phyloP scores from a whole-genome alignment of 2,888 invertebrate species.

The Drosophila histrio region DNA sequence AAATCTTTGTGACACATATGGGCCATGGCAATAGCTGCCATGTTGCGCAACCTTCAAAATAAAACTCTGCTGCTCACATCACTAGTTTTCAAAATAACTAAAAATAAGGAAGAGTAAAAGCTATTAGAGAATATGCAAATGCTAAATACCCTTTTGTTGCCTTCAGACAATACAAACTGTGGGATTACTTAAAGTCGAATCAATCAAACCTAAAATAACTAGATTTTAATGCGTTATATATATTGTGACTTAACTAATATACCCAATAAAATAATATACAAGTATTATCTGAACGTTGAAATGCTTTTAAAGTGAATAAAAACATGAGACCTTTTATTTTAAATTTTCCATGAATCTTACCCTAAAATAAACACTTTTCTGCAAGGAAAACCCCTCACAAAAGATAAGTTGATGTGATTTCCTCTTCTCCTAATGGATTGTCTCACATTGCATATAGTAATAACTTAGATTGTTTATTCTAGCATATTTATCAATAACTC shows the following conservation, averaged over 20 bases:
- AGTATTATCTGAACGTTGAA: neutral
- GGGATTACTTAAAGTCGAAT: neutral
- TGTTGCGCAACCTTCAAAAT: neutral
- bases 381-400: too few relatives aligned
- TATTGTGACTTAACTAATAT: neutral
- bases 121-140: neutral
- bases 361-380: neutral
- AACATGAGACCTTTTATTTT: neutral
- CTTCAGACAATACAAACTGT: neutral
- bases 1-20: constrained; percentile 18
- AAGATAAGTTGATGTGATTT: too few relatives aligned
- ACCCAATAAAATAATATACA: neutral
- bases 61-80: neutral
- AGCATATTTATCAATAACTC: too few relatives aligned
- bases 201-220: neutral
- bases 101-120: neutral
- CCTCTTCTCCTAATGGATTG: too few relatives aligned
- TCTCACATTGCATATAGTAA: too few relatives aligned
- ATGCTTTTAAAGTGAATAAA: neutral
- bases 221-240: too few relatives aligned
- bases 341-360: neutral
- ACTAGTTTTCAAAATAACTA: neutral
- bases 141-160: neutral
- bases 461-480: too few relatives aligned
- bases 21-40: neutral